Base-by-base conservation (phyloP, 1,140 invertebrate species). In the Nasonia longicornis region DNA sequence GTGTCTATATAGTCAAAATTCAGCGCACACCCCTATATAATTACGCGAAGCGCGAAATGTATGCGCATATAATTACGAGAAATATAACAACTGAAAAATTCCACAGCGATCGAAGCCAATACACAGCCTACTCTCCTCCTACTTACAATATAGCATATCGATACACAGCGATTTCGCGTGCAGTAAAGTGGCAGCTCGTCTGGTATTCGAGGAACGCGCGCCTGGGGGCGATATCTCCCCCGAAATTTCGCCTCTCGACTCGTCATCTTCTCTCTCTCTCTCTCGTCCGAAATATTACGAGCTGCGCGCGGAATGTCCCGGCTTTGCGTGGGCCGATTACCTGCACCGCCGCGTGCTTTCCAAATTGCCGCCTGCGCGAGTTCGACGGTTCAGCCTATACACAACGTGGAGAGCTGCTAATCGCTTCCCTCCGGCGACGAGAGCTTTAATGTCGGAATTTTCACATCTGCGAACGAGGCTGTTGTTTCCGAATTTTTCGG, bases 121-220 rank as follows among this genome's bases (percentile, higher is more conserved):
- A 26, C 26, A 26, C 26, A 0, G 1, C 26, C 26, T 26, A 26
- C 6, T 20, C 66, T 69, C 66, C 66, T 69, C 66, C 66, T 67
- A 10, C 64, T 31, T 48, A 48, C 11, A 14, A 7, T 11, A 48
- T 11, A 48, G 14, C 14, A 48, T 26, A 26, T 26, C 26, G 26
- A 26, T 26, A 20, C 16, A 20, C 1, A 52, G 10, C 35, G 14
- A 20, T 64, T n/a, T 85, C 85, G 87, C 20, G 79, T 82, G 80
- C 74, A 83, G 85, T 83, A 85, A 81, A 81, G 79, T 81, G 75
- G 35, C 82, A 26, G 26, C 79, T 79, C 72, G 82, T 85, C 84
- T 84, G 86, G 86, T 84, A 87, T 87, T 81, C 84, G 64, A 80
- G 78, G 84, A 86, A 85, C 84, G 84, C 82, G 80, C 52, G 76